phyloP scores from a whole-genome alignment of 2,113 vertebrate genomes.

The Peromyscus leucopus region DNA sequence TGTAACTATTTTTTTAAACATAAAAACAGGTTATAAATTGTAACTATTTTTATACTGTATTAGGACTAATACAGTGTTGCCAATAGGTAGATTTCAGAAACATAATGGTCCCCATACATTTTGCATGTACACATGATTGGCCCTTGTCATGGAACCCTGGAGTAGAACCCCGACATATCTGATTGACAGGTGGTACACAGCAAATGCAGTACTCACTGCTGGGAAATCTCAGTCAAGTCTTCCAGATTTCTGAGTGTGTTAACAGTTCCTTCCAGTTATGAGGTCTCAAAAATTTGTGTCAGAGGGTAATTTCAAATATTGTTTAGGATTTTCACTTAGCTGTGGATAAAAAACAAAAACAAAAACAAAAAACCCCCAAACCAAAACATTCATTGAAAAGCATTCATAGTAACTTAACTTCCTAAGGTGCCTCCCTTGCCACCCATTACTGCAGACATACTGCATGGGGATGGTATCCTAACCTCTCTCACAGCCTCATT shows the following conservation, averaged over 20 bases:
- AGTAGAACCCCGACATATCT: not conserved
- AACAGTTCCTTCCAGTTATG: slow-evolving; percentile 17
- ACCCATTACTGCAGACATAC: slow-evolving; percentile 64
- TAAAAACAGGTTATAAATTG: not conserved
- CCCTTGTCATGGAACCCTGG: not conserved
- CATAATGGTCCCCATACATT: not conserved
- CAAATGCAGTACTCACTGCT: not conserved
- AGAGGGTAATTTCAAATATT: not conserved
- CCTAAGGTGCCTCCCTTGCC: not conserved
- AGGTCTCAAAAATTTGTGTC: slow-evolving; percentile 35
- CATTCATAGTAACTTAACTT: not conserved
- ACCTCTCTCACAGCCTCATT: slow-evolving; percentile 76
- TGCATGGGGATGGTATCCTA: slow-evolving; percentile 75
- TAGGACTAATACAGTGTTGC: not conserved
- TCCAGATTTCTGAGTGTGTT: not conserved
- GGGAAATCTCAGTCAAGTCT: slow-evolving; percentile 4
- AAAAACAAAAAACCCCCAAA: not conserved
- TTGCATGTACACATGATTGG: not conserved
- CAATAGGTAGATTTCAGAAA: not conserved
- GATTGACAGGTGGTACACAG: not conserved
- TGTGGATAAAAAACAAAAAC: not conserved
- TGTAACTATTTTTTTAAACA: not conserved
- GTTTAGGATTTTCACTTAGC: slow-evolving; percentile 22
- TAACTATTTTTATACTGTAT: not conserved
- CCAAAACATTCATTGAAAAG: not conserved